Percentiles rank a stretch among this genome's conserved stretches.
These are phyloP conservation scores for Harpalus rufipes DNA, from an alignment of 2,888 invertebrate genomes.

Conservation along the genomic window DNA sequence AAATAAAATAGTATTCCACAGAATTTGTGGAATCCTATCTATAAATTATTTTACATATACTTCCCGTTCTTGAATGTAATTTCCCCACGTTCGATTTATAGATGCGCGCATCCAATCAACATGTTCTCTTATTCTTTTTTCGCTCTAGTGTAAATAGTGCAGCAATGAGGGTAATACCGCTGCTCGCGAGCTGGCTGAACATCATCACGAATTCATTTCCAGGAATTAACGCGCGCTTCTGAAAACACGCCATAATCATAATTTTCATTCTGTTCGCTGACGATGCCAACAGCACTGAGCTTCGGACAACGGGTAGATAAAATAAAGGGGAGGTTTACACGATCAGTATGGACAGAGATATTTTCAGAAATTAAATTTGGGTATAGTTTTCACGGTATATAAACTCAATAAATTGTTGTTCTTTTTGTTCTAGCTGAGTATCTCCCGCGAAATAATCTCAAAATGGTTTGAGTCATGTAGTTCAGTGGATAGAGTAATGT, in stretches of 20 bases:
- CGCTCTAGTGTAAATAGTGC: constrained; percentile 8
- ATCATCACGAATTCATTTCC: constrained; percentile 61
- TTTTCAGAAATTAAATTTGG: too few relatives aligned
- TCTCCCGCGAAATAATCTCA: too few relatives aligned
- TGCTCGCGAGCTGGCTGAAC: constrained; percentile 10
- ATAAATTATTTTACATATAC: too few relatives aligned
- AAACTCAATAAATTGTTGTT: too few relatives aligned
- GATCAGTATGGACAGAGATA: not conserved
- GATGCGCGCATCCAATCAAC: constrained; percentile 1
- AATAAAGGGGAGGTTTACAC: not conserved
- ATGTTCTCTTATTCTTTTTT: not conserved
- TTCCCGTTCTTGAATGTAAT: too few relatives aligned
- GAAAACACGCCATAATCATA: constrained; percentile 63
- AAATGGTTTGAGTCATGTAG: too few relatives aligned
- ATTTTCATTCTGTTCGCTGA: constrained; percentile 59
- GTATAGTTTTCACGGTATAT: too few relatives aligned
- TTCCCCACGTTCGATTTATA: not conserved
- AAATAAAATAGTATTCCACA: too few relatives aligned
- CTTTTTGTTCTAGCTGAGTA: too few relatives aligned
- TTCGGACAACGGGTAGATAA: not conserved
- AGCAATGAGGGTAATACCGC: constrained; percentile 17
- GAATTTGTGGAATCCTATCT: too few relatives aligned
- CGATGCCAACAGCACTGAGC: constrained; percentile 4
- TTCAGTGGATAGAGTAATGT: too few relatives aligned
- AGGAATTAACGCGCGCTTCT: constrained; percentile 61